Evolutionary conservation across 2,797 vertebrate genomes (phyloP), one percentile per base, ranked within the genome.

Genomic region (Helarctos malayanus): DNA sequence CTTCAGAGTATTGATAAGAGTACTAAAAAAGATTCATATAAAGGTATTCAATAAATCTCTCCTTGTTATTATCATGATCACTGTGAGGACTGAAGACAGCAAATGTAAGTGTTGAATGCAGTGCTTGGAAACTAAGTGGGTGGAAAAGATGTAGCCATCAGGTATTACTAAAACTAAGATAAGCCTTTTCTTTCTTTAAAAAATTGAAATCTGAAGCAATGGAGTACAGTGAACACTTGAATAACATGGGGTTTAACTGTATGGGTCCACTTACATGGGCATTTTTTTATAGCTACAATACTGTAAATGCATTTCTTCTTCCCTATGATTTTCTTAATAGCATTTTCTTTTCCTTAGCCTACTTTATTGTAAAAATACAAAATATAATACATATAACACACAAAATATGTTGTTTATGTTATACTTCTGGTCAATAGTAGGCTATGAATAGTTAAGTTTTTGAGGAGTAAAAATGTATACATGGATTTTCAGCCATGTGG

Each of bases 21-120:
- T 65, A 45, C 38, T 80, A 75, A 93, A 68, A 68, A 89, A 85
- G 1, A 90, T 76, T 84, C 25, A 63, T 38, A 14, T 69, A 79
- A 96, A 93, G 75, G n/a, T 65, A 85, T 79, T 91, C 13, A 25
- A n/a, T 52, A 84, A 76, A 85, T 80, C 32, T 38, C 16, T n/a
- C 7, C 19, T 75, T 57, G 32, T 73, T 81, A 63, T 81, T 75
- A 59, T 65, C 49, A 88, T 45, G 56, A 84, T 32, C n/a, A 27
- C 65, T 82, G 23, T 61, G 14, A 73, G 0, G 21, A 90, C 23
- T 85, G 59, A 89, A 92, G 3, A 29, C 18, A 63, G 11, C 15
- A 92, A 83, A 85, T 57, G 52, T 47, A 41, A 92, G 7, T 52
- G 25, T 11, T 7, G 21, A 78, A 63, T 49, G 32, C 12, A 82